Base-by-base conservation (phyloP, 2,797 vertebrate genomes). In the Ptychobarbus kaznakovi region DNA sequence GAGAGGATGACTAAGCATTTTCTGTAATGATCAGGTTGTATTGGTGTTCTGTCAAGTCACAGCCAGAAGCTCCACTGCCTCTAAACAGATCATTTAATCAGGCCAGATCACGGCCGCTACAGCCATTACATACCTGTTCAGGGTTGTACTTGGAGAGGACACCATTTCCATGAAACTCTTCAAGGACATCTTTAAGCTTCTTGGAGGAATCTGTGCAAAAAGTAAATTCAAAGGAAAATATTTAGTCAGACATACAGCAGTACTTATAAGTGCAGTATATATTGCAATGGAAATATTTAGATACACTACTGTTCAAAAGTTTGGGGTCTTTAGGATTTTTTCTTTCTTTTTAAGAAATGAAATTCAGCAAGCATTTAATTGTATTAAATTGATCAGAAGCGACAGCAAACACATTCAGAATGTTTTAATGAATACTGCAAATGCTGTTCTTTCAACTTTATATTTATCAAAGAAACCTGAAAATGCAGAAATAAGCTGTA, bases 161-260 rank as follows among this genome's bases (percentile, higher is more conserved):
- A 0, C 97, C 97, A 0, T 96, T 95, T 18, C 96, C 95, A 0
- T 96, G 95, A 92, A 99, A 98, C 92, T 98, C 97, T 90, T 96
- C 93, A 93, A 98, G 93, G 51, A 98, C 96, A 91, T 99, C 97
- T 92, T 97, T 98, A 86, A 98, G 94, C 93, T 97, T 97, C 94
- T 97, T 98, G 32, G 94, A 95, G 76, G 97, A 98, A 94, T 98
- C 97, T 98, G 91, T 69, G 20, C 28, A 86, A 46, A 18, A 88
- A 28, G 87, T 16, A 87, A 40, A 80, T 22, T 20, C 12, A 13
- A 44, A 65, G 65, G n/a, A 42, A 56, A 65, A 56, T 13, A 74
- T 38, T 76, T 3, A 44, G 32, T 53, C 66, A 32, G 20, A 51
- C 6, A 49, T 72, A 28, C 10, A 75, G 35, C 2, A 16, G 22